Evolutionary conservation across 2,797 vertebrate species (phyloP).

Genomic region (Columba guinea): DNA sequence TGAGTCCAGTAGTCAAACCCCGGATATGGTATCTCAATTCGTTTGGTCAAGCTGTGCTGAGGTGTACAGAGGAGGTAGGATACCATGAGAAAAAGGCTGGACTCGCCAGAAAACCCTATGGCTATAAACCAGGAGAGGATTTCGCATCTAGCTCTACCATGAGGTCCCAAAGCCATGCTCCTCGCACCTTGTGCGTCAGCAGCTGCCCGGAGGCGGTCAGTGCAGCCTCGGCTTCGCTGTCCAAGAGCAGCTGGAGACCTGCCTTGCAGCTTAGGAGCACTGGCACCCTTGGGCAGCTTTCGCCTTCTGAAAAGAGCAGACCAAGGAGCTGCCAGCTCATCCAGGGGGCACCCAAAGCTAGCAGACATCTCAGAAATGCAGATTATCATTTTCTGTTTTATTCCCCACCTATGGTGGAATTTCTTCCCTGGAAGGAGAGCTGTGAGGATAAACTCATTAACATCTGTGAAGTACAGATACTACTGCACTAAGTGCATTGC

Average conservation of each 20-base stretch:
- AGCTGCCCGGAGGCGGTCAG: neutral
- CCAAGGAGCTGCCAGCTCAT: neutral
- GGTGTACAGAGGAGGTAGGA: neutral
- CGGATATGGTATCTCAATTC: neutral
- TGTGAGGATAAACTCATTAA: constrained; percentile 16
- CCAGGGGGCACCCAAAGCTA: neutral
- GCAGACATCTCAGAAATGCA: neutral
- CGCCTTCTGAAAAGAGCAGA: rapidly evolving
- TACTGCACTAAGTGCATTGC: neutral
- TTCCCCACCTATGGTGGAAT: neutral
- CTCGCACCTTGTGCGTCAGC: rapidly evolving
- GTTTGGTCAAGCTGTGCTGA: neutral
- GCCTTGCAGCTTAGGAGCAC: neutral
- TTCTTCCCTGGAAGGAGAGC: neutral
- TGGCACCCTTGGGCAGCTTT: neutral
- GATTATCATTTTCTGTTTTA: neutral
- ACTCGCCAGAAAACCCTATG: neutral
- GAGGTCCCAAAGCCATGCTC: neutral
- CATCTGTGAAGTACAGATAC: constrained; percentile 22
- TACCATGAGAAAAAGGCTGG: neutral
- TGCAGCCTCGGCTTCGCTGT: neutral
- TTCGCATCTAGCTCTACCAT: neutral
- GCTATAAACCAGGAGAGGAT: neutral
- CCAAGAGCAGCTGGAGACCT: neutral
- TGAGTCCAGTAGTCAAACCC: neutral